Percentiles rank a stretch among this genome's conserved stretches.
These are phyloP conservation scores for Crenichthys baileyi DNA, from an alignment of 2,797 vertebrate genomes.

Conservation along the genomic window DNA sequence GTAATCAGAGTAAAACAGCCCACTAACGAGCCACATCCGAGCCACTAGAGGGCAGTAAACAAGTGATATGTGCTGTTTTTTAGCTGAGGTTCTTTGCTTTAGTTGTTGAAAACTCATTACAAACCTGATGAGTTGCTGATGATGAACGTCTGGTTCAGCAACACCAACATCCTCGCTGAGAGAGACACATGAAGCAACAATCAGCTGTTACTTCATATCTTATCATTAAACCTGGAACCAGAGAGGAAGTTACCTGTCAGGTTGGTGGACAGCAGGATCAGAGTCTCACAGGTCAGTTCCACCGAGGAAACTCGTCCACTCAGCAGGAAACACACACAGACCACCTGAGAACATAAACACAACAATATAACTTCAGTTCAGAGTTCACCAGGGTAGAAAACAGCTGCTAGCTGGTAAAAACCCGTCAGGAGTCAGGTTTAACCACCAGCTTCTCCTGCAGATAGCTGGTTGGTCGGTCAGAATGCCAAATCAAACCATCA, in stretches of 20 bases:
- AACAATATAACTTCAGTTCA: neutral
- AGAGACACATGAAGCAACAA: constrained; percentile 5
- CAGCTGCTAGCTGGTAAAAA: neutral
- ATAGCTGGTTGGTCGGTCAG: neutral
- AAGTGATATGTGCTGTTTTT: neutral
- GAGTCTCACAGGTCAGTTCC: constrained; percentile 52
- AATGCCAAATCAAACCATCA: neutral
- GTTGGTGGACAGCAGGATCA: constrained; percentile 53
- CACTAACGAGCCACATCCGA: neutral
- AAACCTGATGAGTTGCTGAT: constrained; percentile 54
- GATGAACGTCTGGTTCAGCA: constrained; percentile 52
- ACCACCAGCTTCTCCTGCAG: neutral
- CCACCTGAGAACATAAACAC: constrained; percentile 27
- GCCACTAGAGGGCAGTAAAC: neutral
- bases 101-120: neutral
- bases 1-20: neutral
- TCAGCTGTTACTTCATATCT: neutral
- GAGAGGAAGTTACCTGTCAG: constrained; percentile 49
- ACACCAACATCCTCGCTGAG: constrained; percentile 41
- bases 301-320: constrained; percentile 20
- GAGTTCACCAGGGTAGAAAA: neutral
- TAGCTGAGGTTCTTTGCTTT: neutral
- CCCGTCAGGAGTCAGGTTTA: neutral
- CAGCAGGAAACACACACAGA: constrained; percentile 31
- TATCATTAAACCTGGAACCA: neutral